Conservation (phyloP, 2,888 invertebrate genomes). For the Drosophila pseudotalamancana region DNA sequence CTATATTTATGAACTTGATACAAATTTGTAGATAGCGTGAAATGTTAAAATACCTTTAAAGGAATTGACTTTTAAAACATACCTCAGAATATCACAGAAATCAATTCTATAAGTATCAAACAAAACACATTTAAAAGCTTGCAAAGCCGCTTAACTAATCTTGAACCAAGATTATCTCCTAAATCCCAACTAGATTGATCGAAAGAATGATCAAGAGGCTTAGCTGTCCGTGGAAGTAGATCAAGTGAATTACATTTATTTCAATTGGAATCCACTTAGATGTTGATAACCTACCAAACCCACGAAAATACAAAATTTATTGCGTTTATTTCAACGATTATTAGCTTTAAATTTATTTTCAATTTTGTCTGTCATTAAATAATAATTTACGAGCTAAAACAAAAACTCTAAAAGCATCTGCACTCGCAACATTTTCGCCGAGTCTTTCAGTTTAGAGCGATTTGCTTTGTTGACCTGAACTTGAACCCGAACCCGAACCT, state of each 20-base stretch:
- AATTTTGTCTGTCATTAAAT: conserved; percentile 76
- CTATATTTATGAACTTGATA: too few relatives aligned
- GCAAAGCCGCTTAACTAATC: too few relatives aligned
- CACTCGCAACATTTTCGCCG: conserved; percentile 28
- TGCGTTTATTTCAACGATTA: conserved; percentile 63
- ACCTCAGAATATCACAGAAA: too few relatives aligned
- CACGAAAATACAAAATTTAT: conserved; percentile 51
- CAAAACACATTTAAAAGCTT: too few relatives aligned
- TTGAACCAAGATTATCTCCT: too few relatives aligned
- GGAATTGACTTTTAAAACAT: too few relatives aligned
- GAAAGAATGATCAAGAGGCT: not conserved
- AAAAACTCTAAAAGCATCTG: conserved; percentile 20
- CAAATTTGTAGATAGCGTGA: too few relatives aligned
- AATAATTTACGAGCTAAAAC: conserved; percentile 70
- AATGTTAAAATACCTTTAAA: too few relatives aligned
- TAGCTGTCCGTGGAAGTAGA: not conserved
- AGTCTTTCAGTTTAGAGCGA: conserved; percentile 60
- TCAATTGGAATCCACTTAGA: conserved; percentile 30
- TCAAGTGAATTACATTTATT: conserved; percentile 26
- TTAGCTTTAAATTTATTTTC: conserved; percentile 77
- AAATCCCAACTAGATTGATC: too few relatives aligned
- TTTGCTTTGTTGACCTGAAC: conserved; percentile 64
- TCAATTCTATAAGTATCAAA: too few relatives aligned
- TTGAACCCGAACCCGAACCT: conserved; percentile 38
- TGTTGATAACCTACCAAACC: conserved; percentile 9